These are phyloP conservation scores for Tachyglossus aculeatus DNA, from an alignment of 2,797 vertebrate species.

Conservation along the genomic window DNA sequence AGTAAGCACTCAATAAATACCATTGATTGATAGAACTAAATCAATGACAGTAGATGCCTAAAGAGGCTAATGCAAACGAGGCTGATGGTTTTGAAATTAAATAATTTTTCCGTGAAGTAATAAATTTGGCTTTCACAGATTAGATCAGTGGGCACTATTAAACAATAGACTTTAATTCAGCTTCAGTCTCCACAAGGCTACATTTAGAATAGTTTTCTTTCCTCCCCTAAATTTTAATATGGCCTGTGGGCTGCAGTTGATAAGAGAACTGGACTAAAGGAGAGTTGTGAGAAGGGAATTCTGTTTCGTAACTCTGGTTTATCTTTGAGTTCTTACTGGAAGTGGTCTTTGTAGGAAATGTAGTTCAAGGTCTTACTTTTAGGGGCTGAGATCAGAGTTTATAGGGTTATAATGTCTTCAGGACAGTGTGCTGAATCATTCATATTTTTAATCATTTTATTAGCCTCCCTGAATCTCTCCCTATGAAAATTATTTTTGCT, in stretches of 20 bases:
- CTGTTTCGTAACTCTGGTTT: too few relatives aligned
- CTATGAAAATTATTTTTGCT: conserved; percentile 42
- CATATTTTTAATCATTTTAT: conserved; percentile 22
- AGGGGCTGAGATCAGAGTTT: too few relatives aligned
- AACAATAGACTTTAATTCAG: conserved; percentile 50
- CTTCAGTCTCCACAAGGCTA: conserved; percentile 43
- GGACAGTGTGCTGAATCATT: conserved; percentile 32
- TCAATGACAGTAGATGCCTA: conserved; percentile 18
- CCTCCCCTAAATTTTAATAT: too few relatives aligned
- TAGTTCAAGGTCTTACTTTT: too few relatives aligned
- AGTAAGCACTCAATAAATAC: too few relatives aligned
- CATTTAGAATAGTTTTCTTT: conserved; percentile 40
- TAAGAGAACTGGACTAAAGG: too few relatives aligned
- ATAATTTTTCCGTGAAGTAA: conserved; percentile 40
- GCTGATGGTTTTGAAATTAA: conserved; percentile 26
- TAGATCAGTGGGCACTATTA: conserved; percentile 31
- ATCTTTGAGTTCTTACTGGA: too few relatives aligned
- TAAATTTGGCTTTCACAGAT: conserved; percentile 22
- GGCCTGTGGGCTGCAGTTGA: too few relatives aligned
- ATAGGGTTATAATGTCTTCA: too few relatives aligned
- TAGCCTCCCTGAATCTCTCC: conserved; percentile 32
- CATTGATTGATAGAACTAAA: too few relatives aligned
- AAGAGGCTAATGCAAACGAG: conserved; percentile 43
- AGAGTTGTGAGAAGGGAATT: too few relatives aligned
- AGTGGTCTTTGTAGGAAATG: too few relatives aligned